Percentiles rank a stretch among this genome's conserved stretches.
phyloP scores from a whole-genome alignment of 2,113 vertebrate genomes.

The Sturnus vulgaris region DNA sequence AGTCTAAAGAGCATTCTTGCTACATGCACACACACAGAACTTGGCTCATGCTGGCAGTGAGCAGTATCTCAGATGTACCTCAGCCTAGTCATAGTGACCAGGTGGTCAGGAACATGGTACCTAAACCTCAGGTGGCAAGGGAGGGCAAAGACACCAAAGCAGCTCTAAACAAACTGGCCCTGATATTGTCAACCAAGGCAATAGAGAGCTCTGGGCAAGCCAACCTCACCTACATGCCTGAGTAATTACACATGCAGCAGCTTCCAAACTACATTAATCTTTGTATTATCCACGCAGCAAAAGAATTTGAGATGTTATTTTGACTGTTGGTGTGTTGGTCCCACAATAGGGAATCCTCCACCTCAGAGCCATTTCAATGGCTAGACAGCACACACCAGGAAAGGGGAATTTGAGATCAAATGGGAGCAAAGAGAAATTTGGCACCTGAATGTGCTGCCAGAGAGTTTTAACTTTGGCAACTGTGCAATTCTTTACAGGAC shows the following conservation, averaged over 20 bases:
- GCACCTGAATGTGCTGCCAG: neutral
- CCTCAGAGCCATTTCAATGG: neutral
- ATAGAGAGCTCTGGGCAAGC: neutral
- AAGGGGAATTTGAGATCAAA: neutral
- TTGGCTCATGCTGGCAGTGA: neutral
- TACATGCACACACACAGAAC: fast-evolving
- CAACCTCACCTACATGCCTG: fast-evolving
- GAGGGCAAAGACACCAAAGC: neutral
- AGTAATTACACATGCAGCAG: fast-evolving
- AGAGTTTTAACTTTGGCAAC: neutral
- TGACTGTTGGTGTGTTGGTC: too few species aligned
- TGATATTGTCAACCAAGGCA: neutral
- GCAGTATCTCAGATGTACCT: neutral
- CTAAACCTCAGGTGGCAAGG: neutral
- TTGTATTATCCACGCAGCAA: neutral
- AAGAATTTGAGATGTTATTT: neutral
- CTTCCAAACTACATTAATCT: neutral
- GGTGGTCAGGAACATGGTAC: fast-evolving
- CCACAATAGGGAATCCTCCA: neutral
- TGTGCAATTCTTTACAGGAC: neutral
- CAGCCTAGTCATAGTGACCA: fast-evolving
- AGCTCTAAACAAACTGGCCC: neutral
- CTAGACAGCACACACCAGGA: neutral
- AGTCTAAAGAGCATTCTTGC: neutral
- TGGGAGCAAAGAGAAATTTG: neutral